A percentile compares a stretch with the other conserved stretches of the same genome.
phyloP scores from a whole-genome alignment of 2,113 vertebrate species.

The Ictalurus furcatus region DNA sequence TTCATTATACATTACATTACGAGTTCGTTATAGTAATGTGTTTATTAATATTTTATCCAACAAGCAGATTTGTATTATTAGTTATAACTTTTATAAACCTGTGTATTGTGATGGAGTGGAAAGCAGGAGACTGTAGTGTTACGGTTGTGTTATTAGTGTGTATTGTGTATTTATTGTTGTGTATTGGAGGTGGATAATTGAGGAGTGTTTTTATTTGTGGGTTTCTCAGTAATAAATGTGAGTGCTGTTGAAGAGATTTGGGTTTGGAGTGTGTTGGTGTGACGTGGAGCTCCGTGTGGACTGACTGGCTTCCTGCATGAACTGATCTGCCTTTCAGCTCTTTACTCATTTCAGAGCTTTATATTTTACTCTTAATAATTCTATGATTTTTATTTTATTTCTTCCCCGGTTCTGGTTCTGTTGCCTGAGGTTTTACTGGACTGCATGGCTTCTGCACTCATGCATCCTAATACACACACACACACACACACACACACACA shows the following conservation, averaged over 20 bases:
- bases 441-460: slow-evolving; percentile 48
- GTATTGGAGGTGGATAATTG: background rate
- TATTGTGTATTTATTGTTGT: background rate
- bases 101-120: background rate
- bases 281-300: slow-evolving; percentile 61
- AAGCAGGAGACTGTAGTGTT: background rate
- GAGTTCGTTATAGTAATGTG: too few relatives aligned
- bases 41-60: too few relatives aligned
- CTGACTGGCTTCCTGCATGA: slow-evolving; percentile 72
- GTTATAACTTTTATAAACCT: background rate
- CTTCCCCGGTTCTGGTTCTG: background rate
- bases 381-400: background rate
- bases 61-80: too few relatives aligned
- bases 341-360: slow-evolving; percentile 27
- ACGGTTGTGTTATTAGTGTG: background rate
- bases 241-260: background rate
- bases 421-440: slow-evolving; percentile 26
- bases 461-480: slow-evolving; percentile 23
- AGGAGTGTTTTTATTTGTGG: background rate
- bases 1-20: too few relatives aligned
- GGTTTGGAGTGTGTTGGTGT: slow-evolving; percentile 49
- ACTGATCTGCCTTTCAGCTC: slow-evolving; percentile 45
- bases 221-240: slow-evolving; percentile 48
- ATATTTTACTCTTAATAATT: background rate
- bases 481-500: background rate